A percentile compares a stretch with the other conserved stretches of the same genome.
These are phyloP conservation scores for Xylocampa areola DNA, from an alignment of 2,888 invertebrate genomes.

Conservation along the genomic window DNA sequence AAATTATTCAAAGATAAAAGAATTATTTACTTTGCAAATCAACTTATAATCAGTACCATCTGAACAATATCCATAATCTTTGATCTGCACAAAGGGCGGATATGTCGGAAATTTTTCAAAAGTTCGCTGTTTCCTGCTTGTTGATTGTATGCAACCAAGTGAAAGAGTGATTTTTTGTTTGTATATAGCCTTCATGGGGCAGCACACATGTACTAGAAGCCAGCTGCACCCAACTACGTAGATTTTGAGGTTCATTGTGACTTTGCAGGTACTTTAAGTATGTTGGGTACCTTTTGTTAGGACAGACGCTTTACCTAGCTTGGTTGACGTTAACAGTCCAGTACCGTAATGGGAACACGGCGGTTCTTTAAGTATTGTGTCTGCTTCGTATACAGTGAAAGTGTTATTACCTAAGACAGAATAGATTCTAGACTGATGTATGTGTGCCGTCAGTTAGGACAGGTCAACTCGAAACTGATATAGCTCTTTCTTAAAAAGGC, in stretches of 20 bases:
- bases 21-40: background rate
- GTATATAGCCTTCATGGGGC: conserved; percentile 62
- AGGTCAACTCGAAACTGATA: too few species aligned
- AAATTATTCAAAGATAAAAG: background rate
- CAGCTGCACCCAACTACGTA: conserved; percentile 51
- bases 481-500: too few species aligned
- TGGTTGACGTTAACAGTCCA: too few species aligned
- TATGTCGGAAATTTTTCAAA: conserved; percentile 87
- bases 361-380: too few species aligned
- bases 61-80: conserved; percentile 61
- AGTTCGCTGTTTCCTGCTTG: conserved; percentile 82
- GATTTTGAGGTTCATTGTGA: conserved; percentile 21
- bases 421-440: too few species aligned
- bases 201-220: conserved; percentile 54
- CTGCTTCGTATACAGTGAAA: too few species aligned
- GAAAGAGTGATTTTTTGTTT: conserved; percentile 79
- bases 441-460: too few species aligned
- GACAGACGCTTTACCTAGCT: too few species aligned
- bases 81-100: conserved; percentile 78
- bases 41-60: conserved; percentile 4
- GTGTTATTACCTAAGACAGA: too few species aligned
- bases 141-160: conserved; percentile 88
- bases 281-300: too few species aligned
- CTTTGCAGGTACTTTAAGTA: background rate
- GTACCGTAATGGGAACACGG: too few species aligned